phyloP scores from a whole-genome alignment of 2,113 vertebrate genomes.

The Nestor notabilis region DNA sequence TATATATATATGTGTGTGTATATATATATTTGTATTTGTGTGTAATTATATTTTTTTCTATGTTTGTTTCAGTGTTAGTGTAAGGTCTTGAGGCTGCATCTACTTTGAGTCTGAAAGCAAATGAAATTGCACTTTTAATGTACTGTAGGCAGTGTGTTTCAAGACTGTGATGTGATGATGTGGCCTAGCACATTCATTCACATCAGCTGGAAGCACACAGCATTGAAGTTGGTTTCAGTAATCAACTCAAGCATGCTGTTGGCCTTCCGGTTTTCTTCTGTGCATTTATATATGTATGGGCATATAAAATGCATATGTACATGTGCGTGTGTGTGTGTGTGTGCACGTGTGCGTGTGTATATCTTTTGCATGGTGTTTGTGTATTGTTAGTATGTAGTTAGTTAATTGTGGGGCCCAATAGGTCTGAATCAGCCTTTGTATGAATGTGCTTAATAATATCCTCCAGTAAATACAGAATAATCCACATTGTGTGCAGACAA shows the following conservation, averaged over 20 bases:
- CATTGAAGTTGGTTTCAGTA: slow-evolving; percentile 79
- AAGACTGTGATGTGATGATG: slow-evolving; percentile 87
- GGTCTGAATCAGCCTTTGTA: slow-evolving; percentile 74
- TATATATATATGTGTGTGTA: background rate
- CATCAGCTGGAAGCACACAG: slow-evolving; percentile 87
- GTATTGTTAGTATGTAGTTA: slow-evolving; percentile 79
- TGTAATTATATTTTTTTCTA: slow-evolving; percentile 46
- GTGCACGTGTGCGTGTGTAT: slow-evolving; percentile 24
- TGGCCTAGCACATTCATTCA: slow-evolving; percentile 82
- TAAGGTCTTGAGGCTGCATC: slow-evolving; percentile 78
- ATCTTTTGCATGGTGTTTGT: slow-evolving; percentile 87
- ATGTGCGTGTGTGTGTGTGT: slow-evolving; percentile 8
- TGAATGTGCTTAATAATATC: slow-evolving; percentile 73
- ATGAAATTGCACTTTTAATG: slow-evolving; percentile 69
- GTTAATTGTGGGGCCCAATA: slow-evolving; percentile 72
- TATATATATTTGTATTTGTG: slow-evolving; percentile 36
- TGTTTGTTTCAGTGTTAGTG: slow-evolving; percentile 77
- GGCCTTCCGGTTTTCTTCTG: slow-evolving; percentile 78
- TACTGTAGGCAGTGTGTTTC: slow-evolving; percentile 72
- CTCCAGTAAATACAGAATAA: slow-evolving; percentile 58
- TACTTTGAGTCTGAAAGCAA: slow-evolving; percentile 77
- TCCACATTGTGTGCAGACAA: slow-evolving; percentile 69
- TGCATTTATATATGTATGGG: slow-evolving; percentile 74
- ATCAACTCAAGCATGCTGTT: slow-evolving; percentile 83
- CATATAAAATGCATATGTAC: slow-evolving; percentile 71